phyloP scores from a whole-genome alignment of 2,797 vertebrate species.

The Oreonectes daqikongensis region DNA sequence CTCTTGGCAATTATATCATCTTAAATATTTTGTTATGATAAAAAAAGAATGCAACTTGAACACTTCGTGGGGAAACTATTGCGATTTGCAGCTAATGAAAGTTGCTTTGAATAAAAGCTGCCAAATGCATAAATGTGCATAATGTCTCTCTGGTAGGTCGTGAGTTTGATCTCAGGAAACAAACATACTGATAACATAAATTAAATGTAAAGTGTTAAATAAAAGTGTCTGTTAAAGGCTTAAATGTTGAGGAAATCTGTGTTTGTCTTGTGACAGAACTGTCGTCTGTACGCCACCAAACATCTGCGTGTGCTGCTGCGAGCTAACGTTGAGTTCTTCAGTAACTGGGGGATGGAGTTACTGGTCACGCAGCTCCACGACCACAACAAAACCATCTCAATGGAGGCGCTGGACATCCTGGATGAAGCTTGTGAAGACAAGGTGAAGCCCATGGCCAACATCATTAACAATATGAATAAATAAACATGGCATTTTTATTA shows the following conservation, averaged over 20 bases:
- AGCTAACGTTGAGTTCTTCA: constrained; percentile 87
- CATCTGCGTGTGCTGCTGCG: constrained; percentile 83
- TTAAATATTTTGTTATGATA: too few relatives aligned
- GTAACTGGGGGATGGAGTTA: constrained; percentile 87
- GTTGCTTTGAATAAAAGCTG: too few relatives aligned
- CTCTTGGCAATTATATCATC: too few relatives aligned
- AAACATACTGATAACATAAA: too few relatives aligned
- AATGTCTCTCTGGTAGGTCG: too few relatives aligned
- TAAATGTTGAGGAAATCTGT: background rate
- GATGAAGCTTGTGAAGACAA: constrained; percentile 89
- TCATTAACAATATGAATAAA: background rate
- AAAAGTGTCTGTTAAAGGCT: too few relatives aligned
- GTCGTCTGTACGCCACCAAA: constrained; percentile 85
- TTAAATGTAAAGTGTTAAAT: too few relatives aligned
- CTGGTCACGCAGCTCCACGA: constrained; percentile 85
- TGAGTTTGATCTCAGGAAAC: too few relatives aligned
- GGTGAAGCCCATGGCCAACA: constrained; percentile 64
- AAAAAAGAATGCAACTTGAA: too few relatives aligned
- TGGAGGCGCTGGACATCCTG: constrained; percentile 85
- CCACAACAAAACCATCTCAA: constrained; percentile 83
- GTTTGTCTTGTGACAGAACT: constrained; percentile 70
- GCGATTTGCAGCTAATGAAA: too few relatives aligned
- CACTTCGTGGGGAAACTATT: too few relatives aligned
- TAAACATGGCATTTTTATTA: background rate
- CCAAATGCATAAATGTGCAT: too few relatives aligned